Evolutionary conservation across 2,797 vertebrate species (phyloP).

Genomic region (Microcaecilia unicolor): DNA sequence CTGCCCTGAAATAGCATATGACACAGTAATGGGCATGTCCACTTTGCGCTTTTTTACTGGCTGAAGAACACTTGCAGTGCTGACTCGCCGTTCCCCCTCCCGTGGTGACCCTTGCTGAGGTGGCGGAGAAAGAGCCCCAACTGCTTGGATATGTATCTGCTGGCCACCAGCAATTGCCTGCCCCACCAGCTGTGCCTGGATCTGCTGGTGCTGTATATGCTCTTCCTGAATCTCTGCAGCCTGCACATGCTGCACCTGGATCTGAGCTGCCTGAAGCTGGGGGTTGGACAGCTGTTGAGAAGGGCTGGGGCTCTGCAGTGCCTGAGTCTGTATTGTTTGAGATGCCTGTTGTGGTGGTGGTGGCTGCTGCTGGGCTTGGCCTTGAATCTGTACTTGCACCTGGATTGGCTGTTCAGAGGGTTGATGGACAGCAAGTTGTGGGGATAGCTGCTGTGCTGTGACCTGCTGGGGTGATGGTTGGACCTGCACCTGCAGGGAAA

Average conservation of each 20-base stretch:
- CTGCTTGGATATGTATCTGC: constrained; percentile 92
- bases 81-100: constrained; percentile 78
- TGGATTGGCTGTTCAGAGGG: constrained; percentile 75
- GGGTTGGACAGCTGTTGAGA: constrained; percentile 54
- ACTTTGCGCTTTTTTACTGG: constrained; percentile 94
- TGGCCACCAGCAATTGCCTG: constrained; percentile 78
- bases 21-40: constrained; percentile 94
- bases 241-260: constrained; percentile 82
- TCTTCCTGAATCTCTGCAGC: constrained; percentile 84
- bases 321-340: constrained; percentile 79
- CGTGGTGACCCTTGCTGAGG: constrained; percentile 79
- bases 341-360: constrained; percentile 59
- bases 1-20: constrained; percentile 89
- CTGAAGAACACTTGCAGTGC: constrained; percentile 80
- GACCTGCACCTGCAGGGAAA: constrained; percentile 78
- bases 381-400: constrained; percentile 90
- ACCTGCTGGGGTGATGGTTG: constrained; percentile 82
- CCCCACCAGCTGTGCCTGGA: constrained; percentile 85
- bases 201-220: constrained; percentile 85
- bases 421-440: constrained; percentile 82
- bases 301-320: constrained; percentile 78
- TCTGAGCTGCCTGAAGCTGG: constrained; percentile 80
- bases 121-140: constrained; percentile 79
- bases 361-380: constrained; percentile 81
- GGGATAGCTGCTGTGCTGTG: constrained; percentile 77